Base-by-base conservation (phyloP, 2,113 vertebrate genomes). In the Dipodomys spectabilis region DNA sequence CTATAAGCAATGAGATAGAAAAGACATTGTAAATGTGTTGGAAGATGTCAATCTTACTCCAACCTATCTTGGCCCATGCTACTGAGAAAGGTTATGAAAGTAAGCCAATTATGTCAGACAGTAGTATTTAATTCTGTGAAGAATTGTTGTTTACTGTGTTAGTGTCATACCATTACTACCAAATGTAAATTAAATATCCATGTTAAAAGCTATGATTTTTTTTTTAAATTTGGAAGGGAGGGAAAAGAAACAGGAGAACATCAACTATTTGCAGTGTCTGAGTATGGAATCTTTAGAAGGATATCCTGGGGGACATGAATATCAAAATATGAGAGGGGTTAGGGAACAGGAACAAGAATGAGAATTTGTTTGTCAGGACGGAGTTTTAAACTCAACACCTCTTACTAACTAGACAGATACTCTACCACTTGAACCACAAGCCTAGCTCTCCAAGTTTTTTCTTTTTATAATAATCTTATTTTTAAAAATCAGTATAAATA, bases 81-180 rank as follows among this genome's bases (percentile, higher is more conserved):
- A 39, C 82, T 20, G 30, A 73, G 35, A 28, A 84, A n/a, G 39
- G 15, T 91, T 65, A 35, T 44, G 15, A 73, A 92, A 87, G 39
- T 23, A 28, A 79, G 72, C 57, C 15, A n/a, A 62, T 8, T 16
- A n/a, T 39, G 32, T n/a, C 67, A 78, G 80, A 57, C 44, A 68
- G 72, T 2, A 25, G 62, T 12, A 20, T 60, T 92, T 86, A 91
- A 81, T 78, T 95, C 28, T 82, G 30, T 30, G 11, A 94, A 94
- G 74, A 93, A 82, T 82, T 22, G 49, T 12, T 64, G 39, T 45
- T 20, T 57, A 9, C 28, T 72, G 27, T 68, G 25, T 28, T 87
- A 78, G 16, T 27, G 35, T 67, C 87, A 7, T 65, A 53, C 30
- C 32, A 62, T 65, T 35, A 72, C 27, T 65, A 94, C 10, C 44